Conservation (phyloP, 2,888 invertebrate genomes). For the Drosophila buzzatii region DNA sequence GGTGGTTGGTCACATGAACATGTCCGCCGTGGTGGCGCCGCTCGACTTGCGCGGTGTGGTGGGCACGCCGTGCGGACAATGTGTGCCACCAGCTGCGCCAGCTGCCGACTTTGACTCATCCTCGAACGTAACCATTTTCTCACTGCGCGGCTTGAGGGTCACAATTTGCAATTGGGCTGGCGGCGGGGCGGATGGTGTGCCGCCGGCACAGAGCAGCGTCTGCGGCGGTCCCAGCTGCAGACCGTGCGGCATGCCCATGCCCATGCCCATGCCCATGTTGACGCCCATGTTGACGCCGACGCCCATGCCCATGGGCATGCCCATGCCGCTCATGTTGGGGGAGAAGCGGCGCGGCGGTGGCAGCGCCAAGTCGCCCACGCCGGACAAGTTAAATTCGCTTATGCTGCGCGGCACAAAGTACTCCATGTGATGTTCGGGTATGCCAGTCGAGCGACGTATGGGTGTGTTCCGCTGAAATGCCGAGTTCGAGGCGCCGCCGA, state of each 20-base stretch:
- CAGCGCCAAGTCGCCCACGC: conserved; percentile 87
- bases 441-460: conserved; percentile 88
- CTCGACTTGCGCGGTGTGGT: conserved; percentile 84
- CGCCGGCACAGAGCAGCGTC: conserved; percentile 73
- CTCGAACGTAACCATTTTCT: conserved; percentile 93
- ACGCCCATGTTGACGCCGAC: conserved; percentile 78
- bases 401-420: conserved; percentile 94
- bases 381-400: conserved; percentile 92
- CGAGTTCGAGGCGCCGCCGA: conserved; percentile 46
- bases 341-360: conserved; percentile 85
- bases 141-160: conserved; percentile 87
- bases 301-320: conserved; percentile 64
- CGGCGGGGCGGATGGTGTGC: conserved; percentile 77
- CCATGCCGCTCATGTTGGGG: conserved; percentile 67
- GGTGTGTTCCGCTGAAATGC: conserved; percentile 89
- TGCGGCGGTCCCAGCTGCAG: conserved; percentile 82
- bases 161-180: conserved; percentile 83
- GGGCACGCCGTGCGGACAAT: conserved; percentile 85
- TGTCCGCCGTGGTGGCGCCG: conserved; percentile 88
- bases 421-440: conserved; percentile 89
- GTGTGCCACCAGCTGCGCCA: conserved; percentile 58
- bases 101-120: conserved; percentile 87
- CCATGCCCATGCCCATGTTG: conserved; percentile 58
- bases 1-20: conserved; percentile 90
- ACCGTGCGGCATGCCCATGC: conserved; percentile 78